Percentiles rank a stretch among this genome's conserved stretches.
phyloP scores from a whole-genome alignment of 2,113 vertebrate species.

The Gopherus evgoodei region DNA sequence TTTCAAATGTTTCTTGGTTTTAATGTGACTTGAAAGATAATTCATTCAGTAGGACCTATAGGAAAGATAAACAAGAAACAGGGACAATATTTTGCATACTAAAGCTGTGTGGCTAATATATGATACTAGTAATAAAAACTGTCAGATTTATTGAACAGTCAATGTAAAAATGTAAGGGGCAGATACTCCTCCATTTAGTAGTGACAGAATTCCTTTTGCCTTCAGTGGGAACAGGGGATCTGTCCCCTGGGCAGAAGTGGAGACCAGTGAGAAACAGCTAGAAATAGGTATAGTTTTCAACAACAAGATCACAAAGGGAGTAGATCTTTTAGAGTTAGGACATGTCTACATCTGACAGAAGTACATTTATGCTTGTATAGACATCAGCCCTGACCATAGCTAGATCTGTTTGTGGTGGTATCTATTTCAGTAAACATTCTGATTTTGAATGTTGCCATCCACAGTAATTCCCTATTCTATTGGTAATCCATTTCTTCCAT shows the following conservation, averaged over 20 bases:
- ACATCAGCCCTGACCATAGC: background rate
- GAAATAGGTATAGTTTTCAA: background rate
- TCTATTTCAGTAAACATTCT: background rate
- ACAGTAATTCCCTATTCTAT: background rate
- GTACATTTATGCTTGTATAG: background rate
- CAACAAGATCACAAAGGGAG: background rate
- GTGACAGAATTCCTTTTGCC: background rate
- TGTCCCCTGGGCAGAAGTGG: background rate
- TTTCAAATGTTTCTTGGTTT: background rate
- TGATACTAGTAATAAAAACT: background rate
- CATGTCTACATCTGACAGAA: background rate
- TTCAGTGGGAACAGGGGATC: background rate
- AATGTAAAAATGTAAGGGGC: background rate
- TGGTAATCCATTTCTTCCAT: slow-evolving; percentile 21
- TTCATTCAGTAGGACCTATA: background rate
- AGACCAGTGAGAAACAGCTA: background rate
- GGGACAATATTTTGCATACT: background rate
- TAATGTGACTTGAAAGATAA: background rate
- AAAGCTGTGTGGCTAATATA: background rate
- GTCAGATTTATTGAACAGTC: background rate
- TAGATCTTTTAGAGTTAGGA: background rate
- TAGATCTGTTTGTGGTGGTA: background rate
- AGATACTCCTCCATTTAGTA: background rate
- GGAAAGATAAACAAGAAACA: background rate
- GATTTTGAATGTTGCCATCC: background rate